A percentile compares a stretch with the other conserved stretches of the same genome.
Conservation (phyloP, 2,113 vertebrate species). For the Macheiramphus alcinus region DNA sequence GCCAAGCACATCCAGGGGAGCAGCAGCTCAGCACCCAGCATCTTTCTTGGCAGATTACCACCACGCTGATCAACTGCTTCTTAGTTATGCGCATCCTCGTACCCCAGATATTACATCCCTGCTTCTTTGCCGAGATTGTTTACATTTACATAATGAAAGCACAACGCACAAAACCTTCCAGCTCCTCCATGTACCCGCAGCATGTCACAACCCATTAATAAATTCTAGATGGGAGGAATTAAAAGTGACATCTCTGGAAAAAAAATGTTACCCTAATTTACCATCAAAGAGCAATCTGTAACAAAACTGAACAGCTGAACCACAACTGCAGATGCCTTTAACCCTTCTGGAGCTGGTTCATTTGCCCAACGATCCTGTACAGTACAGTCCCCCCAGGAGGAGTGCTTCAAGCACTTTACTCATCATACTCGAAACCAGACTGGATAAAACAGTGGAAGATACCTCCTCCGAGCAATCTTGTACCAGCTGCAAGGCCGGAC, state of each 20-base stretch:
- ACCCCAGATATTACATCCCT: neutral
- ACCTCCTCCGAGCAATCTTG: neutral
- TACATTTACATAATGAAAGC: neutral
- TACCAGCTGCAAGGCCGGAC: neutral
- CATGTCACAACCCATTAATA: constrained; percentile 39
- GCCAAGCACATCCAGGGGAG: rapidly evolving
- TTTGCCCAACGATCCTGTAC: rapidly evolving
- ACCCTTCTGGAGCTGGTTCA: neutral
- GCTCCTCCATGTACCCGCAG: neutral
- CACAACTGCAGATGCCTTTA: neutral
- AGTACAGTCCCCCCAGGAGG: neutral
- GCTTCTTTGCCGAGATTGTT: neutral
- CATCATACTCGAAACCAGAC: neutral
- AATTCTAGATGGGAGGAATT: constrained; percentile 2
- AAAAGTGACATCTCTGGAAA: constrained; percentile 39
- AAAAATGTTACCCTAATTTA: constrained; percentile 28
- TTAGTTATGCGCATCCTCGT: neutral
- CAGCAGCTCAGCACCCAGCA: neutral
- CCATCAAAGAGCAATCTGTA: constrained; percentile 31
- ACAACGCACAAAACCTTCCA: neutral
- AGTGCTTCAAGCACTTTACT: neutral
- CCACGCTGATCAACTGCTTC: neutral
- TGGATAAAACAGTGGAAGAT: neutral
- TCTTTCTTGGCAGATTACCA: neutral
- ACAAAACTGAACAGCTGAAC: neutral